Evolutionary conservation across 64 coral and sea anemone species (phyloP), one percentile per base, ranked within the genome.

Genomic region (Porites lutea): DNA sequence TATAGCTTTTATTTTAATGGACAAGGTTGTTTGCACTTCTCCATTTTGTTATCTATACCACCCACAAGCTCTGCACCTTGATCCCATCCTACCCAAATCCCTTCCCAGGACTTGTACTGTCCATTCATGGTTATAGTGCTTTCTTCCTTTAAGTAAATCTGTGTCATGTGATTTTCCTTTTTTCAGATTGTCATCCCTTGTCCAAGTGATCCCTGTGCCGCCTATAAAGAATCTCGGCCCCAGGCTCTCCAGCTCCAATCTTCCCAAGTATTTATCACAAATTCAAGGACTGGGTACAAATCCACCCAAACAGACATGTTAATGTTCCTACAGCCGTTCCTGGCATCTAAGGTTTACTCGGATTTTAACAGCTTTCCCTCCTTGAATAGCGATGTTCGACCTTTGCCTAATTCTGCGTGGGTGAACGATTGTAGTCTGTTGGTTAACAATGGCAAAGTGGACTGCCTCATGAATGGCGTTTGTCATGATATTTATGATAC

Each of bases 191-290:
- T 78, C 2, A 82, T 99, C 15, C 97, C 97, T 2, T 99, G 97
- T 49, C 97, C 88, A 15, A 93, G 94, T 81, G 97, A 96, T 8
- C 60, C 88, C 18, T 77, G 82, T 67, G 86, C 94, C 18, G 71
- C 69, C 0, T 99, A 99, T 45, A 92, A 95, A 51, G 94, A 99
- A 55, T 96, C 74, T 22, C 85, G 97, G 27, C 94, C 97, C 22
- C 97, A 99, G 85, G 94, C 91, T 27, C 65, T 99, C 12, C 97
- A 99, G 88, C 65, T 96, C 14, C 97, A 99, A 57, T 79, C 96
- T 75, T 99, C 97, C 1, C 94, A 93, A 57, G 78, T 94, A 19
- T 89, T 92, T 19, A 80, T 96, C 37, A 99, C 94, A n/a, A 99
- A 99, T 83, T 88, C 94, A 65, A 92, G 97, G 52, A 95, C 88